phyloP scores from a whole-genome alignment of 2,113 vertebrate genomes.

The Otis tarda region DNA sequence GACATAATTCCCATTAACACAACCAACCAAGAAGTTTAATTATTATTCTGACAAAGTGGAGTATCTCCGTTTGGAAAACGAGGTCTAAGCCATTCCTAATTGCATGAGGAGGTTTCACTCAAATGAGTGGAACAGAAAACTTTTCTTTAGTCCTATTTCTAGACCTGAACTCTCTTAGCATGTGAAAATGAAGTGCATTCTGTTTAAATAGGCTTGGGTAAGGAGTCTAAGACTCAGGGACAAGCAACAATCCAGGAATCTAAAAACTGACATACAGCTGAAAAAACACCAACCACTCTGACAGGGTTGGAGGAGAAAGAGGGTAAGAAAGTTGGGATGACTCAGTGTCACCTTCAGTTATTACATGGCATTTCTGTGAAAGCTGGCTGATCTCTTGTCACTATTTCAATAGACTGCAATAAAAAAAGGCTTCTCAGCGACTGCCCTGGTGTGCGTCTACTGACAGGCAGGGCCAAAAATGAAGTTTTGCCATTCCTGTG shows the following conservation, averaged over 20 bases:
- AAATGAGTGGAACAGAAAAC: neutral
- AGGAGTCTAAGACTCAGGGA: neutral
- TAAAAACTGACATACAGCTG: neutral
- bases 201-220: neutral
- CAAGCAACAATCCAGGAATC: neutral
- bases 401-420: neutral
- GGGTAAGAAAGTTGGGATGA: neutral
- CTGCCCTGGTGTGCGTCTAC: neutral
- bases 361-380: neutral
- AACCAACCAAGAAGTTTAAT: neutral
- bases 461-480: neutral
- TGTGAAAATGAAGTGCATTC: neutral
- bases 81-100: neutral
- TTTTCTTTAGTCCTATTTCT: neutral
- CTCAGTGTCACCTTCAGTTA: neutral
- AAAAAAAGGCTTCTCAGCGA: neutral
- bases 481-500: neutral
- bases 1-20: neutral
- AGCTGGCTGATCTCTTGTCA: neutral
- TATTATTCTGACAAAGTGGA: neutral
- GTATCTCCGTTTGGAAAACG: neutral
- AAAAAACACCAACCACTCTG: neutral
- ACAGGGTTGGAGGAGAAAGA: neutral
- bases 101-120: neutral
- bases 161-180: neutral